Percentiles rank a stretch among this genome's conserved stretches.
Evolutionary conservation across 2,888 invertebrate species (phyloP).

Genomic region (Cerceris ruficornis): DNA sequence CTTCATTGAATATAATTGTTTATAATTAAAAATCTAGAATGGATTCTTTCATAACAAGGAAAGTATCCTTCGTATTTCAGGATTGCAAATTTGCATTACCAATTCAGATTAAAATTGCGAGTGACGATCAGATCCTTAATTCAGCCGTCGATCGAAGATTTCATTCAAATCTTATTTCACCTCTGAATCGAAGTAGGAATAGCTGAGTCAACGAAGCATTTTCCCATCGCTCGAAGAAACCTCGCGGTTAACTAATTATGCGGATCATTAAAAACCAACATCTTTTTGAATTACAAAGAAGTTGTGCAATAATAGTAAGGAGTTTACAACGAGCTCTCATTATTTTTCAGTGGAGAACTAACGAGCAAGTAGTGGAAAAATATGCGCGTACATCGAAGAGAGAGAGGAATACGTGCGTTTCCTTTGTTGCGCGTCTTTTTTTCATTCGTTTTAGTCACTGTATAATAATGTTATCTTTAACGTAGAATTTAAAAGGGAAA

Average conservation of each 20-base stretch:
- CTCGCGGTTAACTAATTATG: not conserved
- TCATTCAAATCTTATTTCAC: not conserved
- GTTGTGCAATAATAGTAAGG: not conserved
- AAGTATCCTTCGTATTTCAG: too few species aligned
- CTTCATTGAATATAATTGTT: too few species aligned
- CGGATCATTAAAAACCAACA: constrained; percentile 7
- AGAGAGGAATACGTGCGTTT: too few species aligned
- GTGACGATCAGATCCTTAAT: not conserved
- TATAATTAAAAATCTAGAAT: too few species aligned
- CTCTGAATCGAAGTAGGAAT: not conserved
- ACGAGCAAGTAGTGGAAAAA: not conserved
- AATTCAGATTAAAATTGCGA: not conserved
- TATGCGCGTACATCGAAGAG: not conserved
- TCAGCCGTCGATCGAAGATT: not conserved
- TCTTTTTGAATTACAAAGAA: not conserved
- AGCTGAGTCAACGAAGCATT: not conserved
- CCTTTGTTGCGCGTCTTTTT: too few species aligned
- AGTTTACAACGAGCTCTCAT: too few species aligned
- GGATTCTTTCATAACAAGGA: too few species aligned
- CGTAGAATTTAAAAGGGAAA: too few species aligned
- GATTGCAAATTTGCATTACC: too few species aligned
- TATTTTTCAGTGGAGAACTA: not conserved
- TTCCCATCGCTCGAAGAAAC: constrained; percentile 10
- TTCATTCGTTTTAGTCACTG: too few species aligned
- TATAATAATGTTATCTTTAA: too few species aligned